These are phyloP conservation scores for Microctenopoma lineatum DNA, from an alignment of 2,797 vertebrate species.

Conservation along the genomic window DNA sequence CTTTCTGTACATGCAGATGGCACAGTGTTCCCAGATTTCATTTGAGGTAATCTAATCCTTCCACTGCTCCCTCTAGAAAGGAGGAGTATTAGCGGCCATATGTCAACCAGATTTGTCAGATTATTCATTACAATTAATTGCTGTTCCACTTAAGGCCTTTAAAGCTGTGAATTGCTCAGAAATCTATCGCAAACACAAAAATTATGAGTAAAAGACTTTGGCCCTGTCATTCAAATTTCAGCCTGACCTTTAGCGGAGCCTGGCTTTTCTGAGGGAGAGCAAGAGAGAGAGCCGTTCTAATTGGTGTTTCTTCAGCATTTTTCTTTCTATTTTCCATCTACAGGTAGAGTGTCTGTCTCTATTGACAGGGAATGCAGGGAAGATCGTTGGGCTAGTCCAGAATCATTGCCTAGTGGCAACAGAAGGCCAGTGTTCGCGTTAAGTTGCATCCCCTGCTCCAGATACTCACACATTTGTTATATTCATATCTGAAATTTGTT, in stretches of 20 bases:
- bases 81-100: conserved; percentile 99
- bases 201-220: conserved; percentile 99
- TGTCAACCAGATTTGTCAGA: conserved; percentile 99
- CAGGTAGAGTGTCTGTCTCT: conserved; percentile 92
- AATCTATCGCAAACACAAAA: conserved; percentile 99
- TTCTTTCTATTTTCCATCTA: conserved; percentile 82
- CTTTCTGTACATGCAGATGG: conserved; percentile 98
- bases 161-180: conserved; percentile 99
- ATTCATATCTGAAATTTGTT: conserved; percentile 69
- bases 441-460: conserved; percentile 37
- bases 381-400: conserved; percentile 77
- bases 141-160: conserved; percentile 99
- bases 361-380: conserved; percentile 83
- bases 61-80: conserved; percentile 99
- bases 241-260: conserved; percentile 99
- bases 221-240: conserved; percentile 99
- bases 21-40: conserved; percentile 98
- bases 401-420: conserved; percentile 86
- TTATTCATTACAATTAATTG: conserved; percentile 99
- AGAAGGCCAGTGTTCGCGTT: conserved; percentile 73
- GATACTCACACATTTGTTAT: conserved; percentile 47
- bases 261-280: conserved; percentile 95
- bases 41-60: conserved; percentile 99
- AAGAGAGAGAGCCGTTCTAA: conserved; percentile 97
- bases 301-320: conserved; percentile 89